A percentile compares a stretch with the other conserved stretches of the same genome.
Evolutionary conservation across 1,140 invertebrate species (phyloP).

Genomic region (Saccostrea echinata): DNA sequence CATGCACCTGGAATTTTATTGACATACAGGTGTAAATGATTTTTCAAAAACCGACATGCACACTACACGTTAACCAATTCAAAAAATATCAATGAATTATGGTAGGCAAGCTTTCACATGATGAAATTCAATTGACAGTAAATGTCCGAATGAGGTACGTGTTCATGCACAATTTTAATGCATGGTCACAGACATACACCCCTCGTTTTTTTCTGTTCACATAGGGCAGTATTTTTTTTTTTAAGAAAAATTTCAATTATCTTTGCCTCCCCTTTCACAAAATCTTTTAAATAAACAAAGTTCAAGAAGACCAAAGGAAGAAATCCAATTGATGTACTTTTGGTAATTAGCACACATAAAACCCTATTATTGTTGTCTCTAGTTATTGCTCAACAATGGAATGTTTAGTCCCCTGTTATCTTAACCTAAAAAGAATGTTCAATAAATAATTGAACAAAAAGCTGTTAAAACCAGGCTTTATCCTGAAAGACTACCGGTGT

Average conservation of each 20-base stretch:
- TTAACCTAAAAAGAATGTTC: slow-evolving; percentile 21
- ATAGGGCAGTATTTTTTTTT: too few relatives aligned
- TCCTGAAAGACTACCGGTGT: neutral
- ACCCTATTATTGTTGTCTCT: neutral
- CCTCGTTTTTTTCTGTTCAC: too few relatives aligned
- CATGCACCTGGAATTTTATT: slow-evolving; percentile 17
- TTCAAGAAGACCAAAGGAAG: neutral
- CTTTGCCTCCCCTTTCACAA: too few relatives aligned
- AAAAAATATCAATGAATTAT: too few relatives aligned
- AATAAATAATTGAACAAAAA: slow-evolving; percentile 34
- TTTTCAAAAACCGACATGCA: too few relatives aligned
- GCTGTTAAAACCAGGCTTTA: neutral
- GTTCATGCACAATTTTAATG: too few relatives aligned
- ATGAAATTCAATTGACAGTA: too few relatives aligned
- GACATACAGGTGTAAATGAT: neutral
- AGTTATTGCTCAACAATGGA: neutral
- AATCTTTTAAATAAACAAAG: neutral
- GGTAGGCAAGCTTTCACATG: too few relatives aligned
- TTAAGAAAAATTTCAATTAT: too few relatives aligned
- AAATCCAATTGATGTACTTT: neutral
- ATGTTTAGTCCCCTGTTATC: neutral
- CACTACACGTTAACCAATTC: too few relatives aligned
- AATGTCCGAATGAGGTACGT: too few relatives aligned
- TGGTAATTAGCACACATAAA: slow-evolving; percentile 19
- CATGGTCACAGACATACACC: too few relatives aligned